Conservation (phyloP, 2,113 vertebrate species). For the Glaucomys volans region DNA sequence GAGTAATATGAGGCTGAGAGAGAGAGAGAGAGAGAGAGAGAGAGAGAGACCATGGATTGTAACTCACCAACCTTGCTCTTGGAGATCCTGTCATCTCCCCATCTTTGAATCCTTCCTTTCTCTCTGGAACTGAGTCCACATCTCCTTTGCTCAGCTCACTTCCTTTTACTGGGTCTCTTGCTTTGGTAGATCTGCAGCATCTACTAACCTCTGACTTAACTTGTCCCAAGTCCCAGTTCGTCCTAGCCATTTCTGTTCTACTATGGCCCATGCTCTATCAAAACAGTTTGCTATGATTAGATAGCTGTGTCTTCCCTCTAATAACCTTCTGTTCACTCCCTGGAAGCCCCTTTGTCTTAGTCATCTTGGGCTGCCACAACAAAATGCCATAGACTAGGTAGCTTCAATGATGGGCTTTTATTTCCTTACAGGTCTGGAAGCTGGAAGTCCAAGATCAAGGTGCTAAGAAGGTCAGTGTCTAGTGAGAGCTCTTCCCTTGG, state of each 20-base stretch:
- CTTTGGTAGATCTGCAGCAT: background rate
- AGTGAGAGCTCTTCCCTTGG: background rate
- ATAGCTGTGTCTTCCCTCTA: background rate
- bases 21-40: too few species aligned
- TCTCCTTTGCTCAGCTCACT: background rate
- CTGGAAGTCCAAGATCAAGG: background rate
- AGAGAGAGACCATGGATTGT: background rate
- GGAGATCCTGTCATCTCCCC: background rate
- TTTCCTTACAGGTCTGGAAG: background rate
- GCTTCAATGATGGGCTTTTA: background rate
- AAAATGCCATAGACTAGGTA: background rate
- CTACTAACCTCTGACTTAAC: background rate
- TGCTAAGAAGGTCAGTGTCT: background rate
- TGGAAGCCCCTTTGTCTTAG: background rate
- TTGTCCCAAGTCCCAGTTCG: background rate
- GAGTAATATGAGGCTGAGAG: background rate
- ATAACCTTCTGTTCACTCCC: background rate
- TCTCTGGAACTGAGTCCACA: background rate
- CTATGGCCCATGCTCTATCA: fast-evolving
- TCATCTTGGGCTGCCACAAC: background rate
- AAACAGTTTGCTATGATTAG: background rate
- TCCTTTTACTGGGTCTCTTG: background rate
- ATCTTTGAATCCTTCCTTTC: background rate
- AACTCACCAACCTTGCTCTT: background rate
- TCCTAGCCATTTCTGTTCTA: background rate